Conservation (phyloP, 1,140 invertebrate genomes). For the Drosophila truncata region DNA sequence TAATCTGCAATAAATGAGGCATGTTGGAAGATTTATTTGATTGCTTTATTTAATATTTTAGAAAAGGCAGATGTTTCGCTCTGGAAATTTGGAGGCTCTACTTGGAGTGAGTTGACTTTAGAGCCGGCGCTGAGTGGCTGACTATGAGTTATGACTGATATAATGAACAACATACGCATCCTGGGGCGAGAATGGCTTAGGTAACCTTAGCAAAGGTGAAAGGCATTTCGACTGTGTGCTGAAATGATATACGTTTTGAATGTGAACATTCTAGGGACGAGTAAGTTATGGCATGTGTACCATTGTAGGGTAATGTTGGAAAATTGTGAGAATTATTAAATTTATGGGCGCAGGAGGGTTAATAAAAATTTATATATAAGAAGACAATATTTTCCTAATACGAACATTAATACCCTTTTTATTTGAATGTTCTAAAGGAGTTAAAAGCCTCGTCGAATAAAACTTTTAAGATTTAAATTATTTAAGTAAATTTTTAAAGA, state of each 20-base stretch:
- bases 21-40: constrained; percentile 85
- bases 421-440: not conserved
- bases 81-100: not conserved
- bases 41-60: constrained; percentile 84
- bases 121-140: constrained; percentile 56
- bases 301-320: constrained; percentile 2
- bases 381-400: not conserved
- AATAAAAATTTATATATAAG: not conserved
- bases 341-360: constrained; percentile 8
- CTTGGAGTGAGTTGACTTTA: constrained; percentile 41
- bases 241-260: constrained; percentile 43
- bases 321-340: constrained; percentile 19
- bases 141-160: constrained; percentile 74
- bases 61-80: constrained; percentile 76
- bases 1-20: constrained; percentile 85
- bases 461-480: no score
- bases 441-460: no score
- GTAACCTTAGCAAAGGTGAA: constrained; percentile 37
- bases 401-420: not conserved
- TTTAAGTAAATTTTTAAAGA: no score
- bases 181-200: constrained; percentile 23
- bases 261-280: constrained; percentile 19
- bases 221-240: constrained; percentile 30
- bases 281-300: constrained; percentile 50
- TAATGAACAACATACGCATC: constrained; percentile 64